Conservation (phyloP, 2,113 vertebrate genomes). For the Polypterus bichir region DNA sequence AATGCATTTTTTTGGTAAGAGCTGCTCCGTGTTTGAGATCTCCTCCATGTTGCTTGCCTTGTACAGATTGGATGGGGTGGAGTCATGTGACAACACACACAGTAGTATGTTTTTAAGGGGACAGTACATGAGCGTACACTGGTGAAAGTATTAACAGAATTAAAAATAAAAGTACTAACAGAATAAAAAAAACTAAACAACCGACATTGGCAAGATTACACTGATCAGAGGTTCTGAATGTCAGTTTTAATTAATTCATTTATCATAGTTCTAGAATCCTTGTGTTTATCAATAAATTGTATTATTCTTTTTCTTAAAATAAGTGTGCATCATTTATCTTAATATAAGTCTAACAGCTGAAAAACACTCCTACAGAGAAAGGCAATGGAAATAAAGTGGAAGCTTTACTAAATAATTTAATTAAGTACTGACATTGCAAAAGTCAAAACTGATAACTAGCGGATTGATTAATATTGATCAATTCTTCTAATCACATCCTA, state of each 20-base stretch:
- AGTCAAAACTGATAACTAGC: no score
- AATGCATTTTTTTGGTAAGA: conserved; percentile 5
- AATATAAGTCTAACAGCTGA: no score
- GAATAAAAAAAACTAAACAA: background rate
- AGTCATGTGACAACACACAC: background rate
- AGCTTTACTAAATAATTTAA: no score
- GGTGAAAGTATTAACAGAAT: background rate
- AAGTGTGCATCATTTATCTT: no score
- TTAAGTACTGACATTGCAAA: no score
- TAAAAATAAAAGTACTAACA: background rate
- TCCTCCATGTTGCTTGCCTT: conserved; percentile 2
- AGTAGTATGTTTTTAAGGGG: background rate
- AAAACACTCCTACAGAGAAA: no score
- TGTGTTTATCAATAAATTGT: no score
- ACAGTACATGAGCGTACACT: background rate
- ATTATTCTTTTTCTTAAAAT: no score
- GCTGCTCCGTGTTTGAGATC: conserved; percentile 4
- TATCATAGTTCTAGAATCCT: no score
- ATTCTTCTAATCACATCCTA: no score
- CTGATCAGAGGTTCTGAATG: conserved; percentile 1
- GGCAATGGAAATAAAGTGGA: no score
- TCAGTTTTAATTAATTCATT: background rate
- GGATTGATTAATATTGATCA: no score
- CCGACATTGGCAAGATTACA: background rate
- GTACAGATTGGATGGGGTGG: background rate